Conservation (phyloP, 2,797 vertebrate genomes). For the Lemur catta region DNA sequence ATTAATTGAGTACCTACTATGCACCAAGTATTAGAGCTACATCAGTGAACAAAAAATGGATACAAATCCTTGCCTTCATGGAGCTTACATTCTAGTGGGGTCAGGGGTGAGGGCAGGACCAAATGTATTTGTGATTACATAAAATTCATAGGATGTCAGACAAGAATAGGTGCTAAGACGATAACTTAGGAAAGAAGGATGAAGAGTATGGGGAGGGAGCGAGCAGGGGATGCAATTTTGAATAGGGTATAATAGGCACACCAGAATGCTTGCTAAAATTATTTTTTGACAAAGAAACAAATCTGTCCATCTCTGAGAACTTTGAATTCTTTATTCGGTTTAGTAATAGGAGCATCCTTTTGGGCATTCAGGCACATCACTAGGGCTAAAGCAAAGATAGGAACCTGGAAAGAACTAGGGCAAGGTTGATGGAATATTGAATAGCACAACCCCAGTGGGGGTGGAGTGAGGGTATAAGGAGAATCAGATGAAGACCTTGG, state of each 20-base stretch:
- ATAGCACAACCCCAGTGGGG: background rate
- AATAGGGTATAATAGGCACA: background rate
- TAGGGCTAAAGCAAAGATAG: background rate
- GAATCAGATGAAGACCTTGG: background rate
- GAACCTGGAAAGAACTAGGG: background rate
- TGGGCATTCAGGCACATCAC: background rate
- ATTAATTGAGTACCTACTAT: background rate
- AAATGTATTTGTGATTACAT: background rate
- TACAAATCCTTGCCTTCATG: background rate
- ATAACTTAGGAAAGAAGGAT: background rate
- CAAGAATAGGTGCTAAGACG: background rate
- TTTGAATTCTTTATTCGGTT: background rate
- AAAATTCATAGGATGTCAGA: background rate
- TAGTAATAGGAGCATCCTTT: background rate
- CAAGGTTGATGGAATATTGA: no score
- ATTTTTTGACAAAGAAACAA: background rate
- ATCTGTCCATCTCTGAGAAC: background rate
- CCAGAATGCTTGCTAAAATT: background rate
- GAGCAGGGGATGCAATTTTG: background rate
- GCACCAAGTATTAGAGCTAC: background rate
- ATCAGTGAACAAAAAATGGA: background rate
- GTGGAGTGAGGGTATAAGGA: background rate
- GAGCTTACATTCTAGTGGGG: background rate
- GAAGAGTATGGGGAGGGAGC: background rate
- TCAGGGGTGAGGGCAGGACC: background rate